These are phyloP conservation scores for Rhynchophorus ferrugineus DNA, from an alignment of 1,140 invertebrate genomes.

Conservation along the genomic window DNA sequence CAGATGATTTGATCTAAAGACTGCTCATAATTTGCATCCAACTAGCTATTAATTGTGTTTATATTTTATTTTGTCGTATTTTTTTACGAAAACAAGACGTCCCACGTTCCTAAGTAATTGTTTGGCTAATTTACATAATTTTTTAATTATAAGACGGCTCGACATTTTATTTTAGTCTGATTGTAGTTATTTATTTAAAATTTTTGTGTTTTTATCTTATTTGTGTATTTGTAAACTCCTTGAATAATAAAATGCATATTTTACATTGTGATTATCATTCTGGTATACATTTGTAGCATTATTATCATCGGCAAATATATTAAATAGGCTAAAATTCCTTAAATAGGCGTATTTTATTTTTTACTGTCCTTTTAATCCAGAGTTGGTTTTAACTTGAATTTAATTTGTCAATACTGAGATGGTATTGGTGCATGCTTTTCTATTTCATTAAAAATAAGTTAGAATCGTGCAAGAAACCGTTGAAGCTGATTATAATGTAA, in stretches of 20 bases:
- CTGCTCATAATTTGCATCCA: background rate
- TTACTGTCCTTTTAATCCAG: too few species aligned
- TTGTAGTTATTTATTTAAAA: background rate
- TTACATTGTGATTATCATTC: slow-evolving; percentile 7
- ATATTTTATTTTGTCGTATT: background rate
- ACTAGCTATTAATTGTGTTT: background rate
- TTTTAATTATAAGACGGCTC: background rate
- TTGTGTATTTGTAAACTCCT: background rate
- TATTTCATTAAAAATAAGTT: too few species aligned
- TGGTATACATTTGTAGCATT: slow-evolving; percentile 8
- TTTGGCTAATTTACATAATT: too few species aligned
- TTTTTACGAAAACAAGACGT: too few species aligned
- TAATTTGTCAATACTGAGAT: background rate
- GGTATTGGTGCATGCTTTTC: too few species aligned
- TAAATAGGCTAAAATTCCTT: slow-evolving; percentile 1
- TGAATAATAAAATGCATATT: slow-evolving; percentile 6
- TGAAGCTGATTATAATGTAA: too few species aligned
- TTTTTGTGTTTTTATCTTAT: background rate
- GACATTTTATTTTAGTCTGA: background rate
- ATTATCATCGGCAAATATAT: slow-evolving; percentile 13
- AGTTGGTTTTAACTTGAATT: background rate
- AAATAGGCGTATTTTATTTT: too few species aligned
- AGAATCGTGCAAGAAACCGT: too few species aligned
- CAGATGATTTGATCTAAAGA: background rate
- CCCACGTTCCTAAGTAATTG: too few species aligned